phyloP scores from a whole-genome alignment of 2,113 vertebrate species.

The Plecotus auritus region DNA sequence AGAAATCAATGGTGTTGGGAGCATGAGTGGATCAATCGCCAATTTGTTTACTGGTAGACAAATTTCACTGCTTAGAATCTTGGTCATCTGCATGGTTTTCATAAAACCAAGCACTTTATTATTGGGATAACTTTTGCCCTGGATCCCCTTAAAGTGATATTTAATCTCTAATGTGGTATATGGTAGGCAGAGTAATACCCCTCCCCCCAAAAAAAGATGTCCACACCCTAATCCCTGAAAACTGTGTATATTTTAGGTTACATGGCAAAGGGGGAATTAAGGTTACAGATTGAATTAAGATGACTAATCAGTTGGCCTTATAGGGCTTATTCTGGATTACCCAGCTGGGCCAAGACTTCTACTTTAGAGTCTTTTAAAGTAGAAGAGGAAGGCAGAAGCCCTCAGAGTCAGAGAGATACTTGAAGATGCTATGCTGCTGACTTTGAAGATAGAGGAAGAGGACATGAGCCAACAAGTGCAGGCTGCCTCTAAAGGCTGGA shows the following conservation, averaged over 20 bases:
- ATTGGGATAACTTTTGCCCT: not conserved
- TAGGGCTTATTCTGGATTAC: not conserved
- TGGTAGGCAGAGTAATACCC: not conserved
- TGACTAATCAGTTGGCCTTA: not conserved
- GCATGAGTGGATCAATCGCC: not conserved
- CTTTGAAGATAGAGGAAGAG: not conserved
- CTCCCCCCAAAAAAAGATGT: no score
- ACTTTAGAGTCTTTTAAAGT: not conserved
- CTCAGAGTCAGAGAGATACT: not conserved
- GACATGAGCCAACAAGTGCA: not conserved
- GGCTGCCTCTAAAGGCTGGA: not conserved
- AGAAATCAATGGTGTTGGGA: not conserved
- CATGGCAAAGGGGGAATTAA: not conserved
- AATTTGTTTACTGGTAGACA: not conserved
- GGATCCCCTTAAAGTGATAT: not conserved
- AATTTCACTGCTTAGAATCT: not conserved
- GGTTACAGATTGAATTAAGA: not conserved
- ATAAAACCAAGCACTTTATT: not conserved
- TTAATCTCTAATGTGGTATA: not conserved
- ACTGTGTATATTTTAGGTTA: not conserved
- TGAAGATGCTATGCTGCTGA: not conserved
- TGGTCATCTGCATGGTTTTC: not conserved
- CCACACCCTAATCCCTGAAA: not conserved
- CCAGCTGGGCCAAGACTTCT: not conserved
- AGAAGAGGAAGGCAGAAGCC: not conserved